These are phyloP conservation scores for Anguilla japonica DNA, from an alignment of 2,113 vertebrate genomes.

Conservation along the genomic window DNA sequence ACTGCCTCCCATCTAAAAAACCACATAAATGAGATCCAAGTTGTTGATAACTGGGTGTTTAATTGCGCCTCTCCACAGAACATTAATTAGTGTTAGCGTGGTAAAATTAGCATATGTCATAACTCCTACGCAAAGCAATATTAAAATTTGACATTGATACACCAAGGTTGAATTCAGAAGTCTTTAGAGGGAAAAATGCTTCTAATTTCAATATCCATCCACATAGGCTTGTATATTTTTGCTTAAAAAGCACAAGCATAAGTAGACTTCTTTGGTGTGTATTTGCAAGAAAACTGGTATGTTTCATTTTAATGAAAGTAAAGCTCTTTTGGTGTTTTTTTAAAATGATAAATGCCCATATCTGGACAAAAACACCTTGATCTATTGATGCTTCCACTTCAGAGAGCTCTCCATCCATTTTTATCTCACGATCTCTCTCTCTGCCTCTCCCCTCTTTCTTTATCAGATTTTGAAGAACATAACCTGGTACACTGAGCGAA, in stretches of 20 bases:
- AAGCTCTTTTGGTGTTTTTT: neutral
- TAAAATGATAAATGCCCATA: neutral
- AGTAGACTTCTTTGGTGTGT: neutral
- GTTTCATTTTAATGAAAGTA: neutral
- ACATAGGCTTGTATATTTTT: neutral
- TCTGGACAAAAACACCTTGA: neutral
- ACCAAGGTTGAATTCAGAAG: conserved; percentile 1
- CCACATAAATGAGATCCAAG: conserved; percentile 2
- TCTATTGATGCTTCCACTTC: neutral
- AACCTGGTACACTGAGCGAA: conserved; percentile 93
- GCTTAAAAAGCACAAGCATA: conserved; percentile 9
- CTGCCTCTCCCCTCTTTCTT: neutral
- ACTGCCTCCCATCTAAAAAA: neutral
- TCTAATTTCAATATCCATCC: conserved; percentile 10
- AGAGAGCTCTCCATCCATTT: neutral
- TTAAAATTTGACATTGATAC: neutral
- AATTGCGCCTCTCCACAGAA: conserved; percentile 3
- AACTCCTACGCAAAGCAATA: conserved; percentile 2
- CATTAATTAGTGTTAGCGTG: conserved; percentile 13
- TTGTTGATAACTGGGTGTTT: conserved; percentile 20
- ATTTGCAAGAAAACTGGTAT: neutral
- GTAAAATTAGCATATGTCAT: conserved; percentile 19
- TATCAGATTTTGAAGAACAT: conserved; percentile 89
- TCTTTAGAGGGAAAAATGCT: conserved; percentile 9
- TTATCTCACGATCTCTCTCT: neutral